Evolutionary conservation across 2,113 vertebrate species (phyloP), one percentile per base, ranked within the genome.

Genomic region (Cyanistes caeruleus): DNA sequence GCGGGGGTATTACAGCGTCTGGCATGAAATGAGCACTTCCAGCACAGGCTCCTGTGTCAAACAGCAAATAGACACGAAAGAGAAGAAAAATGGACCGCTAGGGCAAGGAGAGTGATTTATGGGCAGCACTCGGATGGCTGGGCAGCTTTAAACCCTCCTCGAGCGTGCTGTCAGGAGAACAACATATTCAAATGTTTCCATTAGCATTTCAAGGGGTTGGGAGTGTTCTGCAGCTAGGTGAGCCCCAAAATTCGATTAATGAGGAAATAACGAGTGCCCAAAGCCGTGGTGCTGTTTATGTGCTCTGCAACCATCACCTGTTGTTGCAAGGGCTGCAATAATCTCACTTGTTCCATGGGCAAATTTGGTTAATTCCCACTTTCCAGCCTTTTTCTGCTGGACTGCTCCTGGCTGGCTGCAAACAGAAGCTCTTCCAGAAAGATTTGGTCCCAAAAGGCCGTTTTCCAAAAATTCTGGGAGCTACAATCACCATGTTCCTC

Each of bases 11-110:
- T 98, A 94, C 96, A 89, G 92, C 65, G 97, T 97, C 97, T 98
- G 97, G 90, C 91, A 97, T 96, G 95, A 93, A 98, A 96, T 96
- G 96, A 98, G 97, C 97, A 92, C 94, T 96, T 84, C 97, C 96
- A 97, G 97, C 97, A 64, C 95, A 93, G 97, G 90, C 97, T 97
- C 97, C 96, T 95, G 91, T 96, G 96, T 96, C 97, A 97, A 95
- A 89, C 91, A 95, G 94, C 96, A 97, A 97, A 97, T 95, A 90
- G 93, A 96, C 96, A 95, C 91, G 48, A 93, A 94, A 96, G 93
- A 83, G 89, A 93, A 94, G 96, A 96, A 92, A 95, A 97, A 93
- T 79, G 93, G 93, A 77, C 60, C 43, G 63, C 95, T 59, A 87
- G 92, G 78, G 93, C 97, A 68, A 41, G 52, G 39, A n/a, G 17